A percentile compares a stretch with the other conserved stretches of the same genome.
Evolutionary conservation across 2,113 vertebrate genomes (phyloP).

Genomic region (Nothocercus nigrocapillus): DNA sequence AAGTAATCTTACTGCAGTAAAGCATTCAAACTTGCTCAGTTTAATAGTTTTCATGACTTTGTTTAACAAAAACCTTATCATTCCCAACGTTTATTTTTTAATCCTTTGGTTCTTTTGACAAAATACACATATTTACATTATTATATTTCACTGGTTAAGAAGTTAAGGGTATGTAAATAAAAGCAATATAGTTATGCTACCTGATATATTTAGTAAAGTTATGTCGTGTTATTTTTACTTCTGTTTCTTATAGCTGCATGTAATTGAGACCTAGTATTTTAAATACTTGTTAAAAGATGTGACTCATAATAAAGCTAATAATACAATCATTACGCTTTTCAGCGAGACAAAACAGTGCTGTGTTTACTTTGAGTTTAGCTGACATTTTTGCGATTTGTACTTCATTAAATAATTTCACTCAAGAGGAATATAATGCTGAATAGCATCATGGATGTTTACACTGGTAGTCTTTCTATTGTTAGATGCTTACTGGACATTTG

Average conservation of each 20-base stretch:
- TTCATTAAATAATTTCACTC: not conserved
- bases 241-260: not conserved
- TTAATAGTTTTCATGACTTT: not conserved
- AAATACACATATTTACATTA: not conserved
- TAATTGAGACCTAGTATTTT: fast-evolving
- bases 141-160: not conserved
- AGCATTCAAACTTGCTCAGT: not conserved
- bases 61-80: fast-evolving
- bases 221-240: not conserved
- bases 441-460: not conserved
- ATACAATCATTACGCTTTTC: not conserved
- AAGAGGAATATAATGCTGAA: not conserved
- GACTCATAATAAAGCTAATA: not conserved
- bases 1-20: not conserved
- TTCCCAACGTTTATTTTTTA: not conserved
- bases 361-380: not conserved
- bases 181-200: not conserved
- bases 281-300: not conserved
- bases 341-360: not conserved
- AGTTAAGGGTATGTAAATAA: not conserved
- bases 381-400: not conserved
- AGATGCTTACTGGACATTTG: not conserved
- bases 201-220: not conserved
- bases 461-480: not conserved
- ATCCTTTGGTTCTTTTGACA: not conserved